phyloP scores from a whole-genome alignment of 2,888 invertebrate genomes.

The Saturnia pavonia region DNA sequence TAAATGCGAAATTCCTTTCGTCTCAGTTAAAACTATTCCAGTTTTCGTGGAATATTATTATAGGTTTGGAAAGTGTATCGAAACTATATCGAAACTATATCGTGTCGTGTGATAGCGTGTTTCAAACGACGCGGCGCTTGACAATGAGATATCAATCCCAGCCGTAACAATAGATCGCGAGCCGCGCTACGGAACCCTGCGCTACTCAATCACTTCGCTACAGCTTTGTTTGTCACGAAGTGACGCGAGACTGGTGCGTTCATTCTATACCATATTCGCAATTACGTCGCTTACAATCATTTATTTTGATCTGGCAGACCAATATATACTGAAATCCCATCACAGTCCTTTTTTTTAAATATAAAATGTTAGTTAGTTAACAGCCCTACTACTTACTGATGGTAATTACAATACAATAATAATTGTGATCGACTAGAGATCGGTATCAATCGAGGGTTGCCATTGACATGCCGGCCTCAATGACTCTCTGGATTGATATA shows the following conservation, averaged over 20 bases:
- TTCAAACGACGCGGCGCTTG: neutral
- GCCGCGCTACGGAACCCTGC: neutral
- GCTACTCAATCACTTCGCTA: neutral
- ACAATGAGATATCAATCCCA: conserved; percentile 8
- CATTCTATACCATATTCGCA: neutral
- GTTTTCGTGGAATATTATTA: neutral
- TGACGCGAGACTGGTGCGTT: neutral
- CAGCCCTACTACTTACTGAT: too few relatives aligned
- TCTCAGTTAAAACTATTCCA: neutral
- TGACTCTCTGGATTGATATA: too few relatives aligned
- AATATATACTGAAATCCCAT: neutral
- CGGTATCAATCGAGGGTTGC: too few relatives aligned
- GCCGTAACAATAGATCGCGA: neutral
- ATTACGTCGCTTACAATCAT: neutral
- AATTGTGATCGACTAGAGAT: too few relatives aligned
- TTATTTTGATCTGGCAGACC: neutral
- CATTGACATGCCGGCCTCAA: too few relatives aligned
- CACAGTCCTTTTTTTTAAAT: too few relatives aligned
- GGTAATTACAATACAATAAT: too few relatives aligned
- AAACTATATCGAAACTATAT: too few relatives aligned
- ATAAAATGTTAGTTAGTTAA: too few relatives aligned
- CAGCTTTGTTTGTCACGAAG: neutral
- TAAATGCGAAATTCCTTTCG: neutral
- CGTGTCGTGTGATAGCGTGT: neutral
- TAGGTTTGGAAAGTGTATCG: neutral